phyloP scores from a whole-genome alignment of 2,888 invertebrate genomes.

The Agonopterix alstromeriana region DNA sequence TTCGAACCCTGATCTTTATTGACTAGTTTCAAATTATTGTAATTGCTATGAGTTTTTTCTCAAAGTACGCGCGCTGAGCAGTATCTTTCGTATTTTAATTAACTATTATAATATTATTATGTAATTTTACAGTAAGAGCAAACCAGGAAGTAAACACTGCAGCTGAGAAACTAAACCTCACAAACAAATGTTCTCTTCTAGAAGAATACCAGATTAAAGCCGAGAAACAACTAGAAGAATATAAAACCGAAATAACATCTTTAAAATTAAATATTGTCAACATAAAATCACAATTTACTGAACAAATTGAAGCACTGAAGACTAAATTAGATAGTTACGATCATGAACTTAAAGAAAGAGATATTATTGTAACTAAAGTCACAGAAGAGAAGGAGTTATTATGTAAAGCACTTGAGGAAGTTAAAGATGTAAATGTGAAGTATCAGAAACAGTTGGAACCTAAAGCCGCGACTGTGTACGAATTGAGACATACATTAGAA shows the following conservation, averaged over 20 bases:
- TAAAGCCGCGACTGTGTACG: constrained; percentile 20
- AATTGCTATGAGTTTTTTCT: no score
- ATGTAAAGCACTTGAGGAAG: constrained; percentile 33
- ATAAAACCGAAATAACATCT: constrained; percentile 30
- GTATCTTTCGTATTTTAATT: no score
- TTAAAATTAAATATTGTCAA: constrained; percentile 9
- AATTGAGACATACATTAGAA: constrained; percentile 26
- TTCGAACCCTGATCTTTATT: no score
- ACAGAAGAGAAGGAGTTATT: constrained; percentile 31
- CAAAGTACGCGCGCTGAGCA: no score
- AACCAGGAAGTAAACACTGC: constrained; percentile 10
- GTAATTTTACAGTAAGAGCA: no score
- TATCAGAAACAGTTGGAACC: constrained; percentile 24
- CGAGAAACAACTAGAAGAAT: constrained; percentile 34
- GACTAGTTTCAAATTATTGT: no score
- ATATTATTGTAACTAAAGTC: constrained; percentile 16
- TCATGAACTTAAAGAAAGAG: constrained; percentile 8
- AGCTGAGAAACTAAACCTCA: constrained; percentile 30
- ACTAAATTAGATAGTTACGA: not conserved
- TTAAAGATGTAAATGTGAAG: constrained; percentile 25
- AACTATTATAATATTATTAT: no score
- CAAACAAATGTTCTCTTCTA: constrained; percentile 37
- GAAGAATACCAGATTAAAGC: constrained; percentile 43
- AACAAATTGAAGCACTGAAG: not conserved
- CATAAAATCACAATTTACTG: constrained; percentile 10